phyloP scores from a whole-genome alignment of 2,113 vertebrate genomes.

The Malurus elegans region DNA sequence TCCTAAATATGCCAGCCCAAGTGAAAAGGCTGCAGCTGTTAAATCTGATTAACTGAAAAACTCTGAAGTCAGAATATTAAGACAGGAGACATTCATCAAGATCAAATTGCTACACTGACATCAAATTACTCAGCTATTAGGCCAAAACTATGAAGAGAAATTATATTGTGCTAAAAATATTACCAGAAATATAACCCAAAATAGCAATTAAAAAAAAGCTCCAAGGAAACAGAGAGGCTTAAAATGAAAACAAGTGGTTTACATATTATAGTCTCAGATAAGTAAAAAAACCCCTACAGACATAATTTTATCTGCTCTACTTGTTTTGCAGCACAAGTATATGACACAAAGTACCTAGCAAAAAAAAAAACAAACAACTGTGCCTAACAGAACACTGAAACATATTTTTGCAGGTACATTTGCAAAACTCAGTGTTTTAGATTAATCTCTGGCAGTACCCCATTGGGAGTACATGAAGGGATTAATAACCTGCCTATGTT shows the following conservation, averaged over 20 bases:
- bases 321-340: background rate
- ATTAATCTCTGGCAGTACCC: background rate
- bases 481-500: background rate
- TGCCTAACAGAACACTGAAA: background rate
- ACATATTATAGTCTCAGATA: background rate
- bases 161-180: background rate
- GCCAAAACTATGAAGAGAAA: background rate
- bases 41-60: background rate
- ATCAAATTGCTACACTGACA: background rate
- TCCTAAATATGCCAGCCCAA: background rate
- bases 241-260: background rate
- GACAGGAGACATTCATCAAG: background rate
- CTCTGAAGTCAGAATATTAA: background rate
- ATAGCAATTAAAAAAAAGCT: background rate
- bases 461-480: background rate
- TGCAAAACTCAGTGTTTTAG: background rate
- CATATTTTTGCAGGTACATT: background rate
- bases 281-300: background rate
- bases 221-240: background rate
- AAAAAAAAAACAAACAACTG: background rate
- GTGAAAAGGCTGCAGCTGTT: background rate
- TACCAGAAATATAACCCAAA: background rate
- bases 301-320: background rate
- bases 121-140: background rate
- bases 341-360: background rate